Evolutionary conservation across 2,113 vertebrate genomes (phyloP).

Genomic region (Turnix velox): DNA sequence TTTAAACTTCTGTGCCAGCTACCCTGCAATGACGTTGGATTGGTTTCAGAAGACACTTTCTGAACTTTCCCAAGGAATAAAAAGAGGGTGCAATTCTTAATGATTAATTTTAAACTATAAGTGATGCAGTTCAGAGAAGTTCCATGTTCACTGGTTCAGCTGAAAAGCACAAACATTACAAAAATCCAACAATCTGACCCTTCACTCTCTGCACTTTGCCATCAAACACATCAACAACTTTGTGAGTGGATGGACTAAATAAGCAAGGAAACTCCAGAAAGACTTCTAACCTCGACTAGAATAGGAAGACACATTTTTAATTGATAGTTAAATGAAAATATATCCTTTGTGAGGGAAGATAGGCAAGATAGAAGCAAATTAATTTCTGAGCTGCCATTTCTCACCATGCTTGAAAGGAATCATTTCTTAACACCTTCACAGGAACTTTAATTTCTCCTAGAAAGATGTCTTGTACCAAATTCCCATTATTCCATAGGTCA

Average conservation of each 20-base stretch:
- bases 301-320: not conserved
- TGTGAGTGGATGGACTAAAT: not conserved
- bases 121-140: not conserved
- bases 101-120: not conserved
- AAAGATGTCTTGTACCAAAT: slow-evolving; percentile 93
- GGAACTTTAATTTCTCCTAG: slow-evolving; percentile 93
- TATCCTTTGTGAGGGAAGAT: not conserved
- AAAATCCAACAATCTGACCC: not conserved
- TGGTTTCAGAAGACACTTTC: not conserved
- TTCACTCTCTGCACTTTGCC: fast-evolving
- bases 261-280: not conserved
- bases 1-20: not conserved
- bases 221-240: not conserved
- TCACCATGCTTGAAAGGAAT: slow-evolving; percentile 91
- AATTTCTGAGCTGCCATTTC: not conserved
- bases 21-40: not conserved
- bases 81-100: not conserved
- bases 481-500: slow-evolving; percentile 95
- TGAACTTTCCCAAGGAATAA: not conserved
- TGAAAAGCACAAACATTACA: not conserved
- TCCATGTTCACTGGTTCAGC: not conserved
- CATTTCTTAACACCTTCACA: slow-evolving; percentile 87
- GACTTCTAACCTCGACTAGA: not conserved
- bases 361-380: not conserved
- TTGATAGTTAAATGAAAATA: not conserved